Conservation (phyloP, 2,797 vertebrate genomes). For the Gadopsis bispinosus region DNA sequence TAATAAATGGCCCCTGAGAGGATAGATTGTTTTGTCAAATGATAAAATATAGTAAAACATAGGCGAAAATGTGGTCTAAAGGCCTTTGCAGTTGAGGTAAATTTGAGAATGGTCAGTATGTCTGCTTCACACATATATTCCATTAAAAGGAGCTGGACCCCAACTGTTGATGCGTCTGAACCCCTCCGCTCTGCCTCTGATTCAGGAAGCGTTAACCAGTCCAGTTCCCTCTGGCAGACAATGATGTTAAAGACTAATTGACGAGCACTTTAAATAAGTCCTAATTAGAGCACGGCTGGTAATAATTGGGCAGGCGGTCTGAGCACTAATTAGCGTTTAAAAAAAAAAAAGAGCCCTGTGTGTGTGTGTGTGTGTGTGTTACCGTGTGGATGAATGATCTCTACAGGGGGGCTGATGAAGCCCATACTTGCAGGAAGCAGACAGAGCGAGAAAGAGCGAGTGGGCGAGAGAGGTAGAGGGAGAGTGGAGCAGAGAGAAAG, state of each 20-base stretch:
- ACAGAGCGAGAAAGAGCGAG: conserved; percentile 36
- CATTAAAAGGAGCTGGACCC: conserved; percentile 8
- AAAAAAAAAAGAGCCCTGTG: conserved; percentile 25
- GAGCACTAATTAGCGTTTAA: conserved; percentile 89
- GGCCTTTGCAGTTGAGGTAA: background rate
- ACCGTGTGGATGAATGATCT: conserved; percentile 84
- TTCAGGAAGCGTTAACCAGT: conserved; percentile 64
- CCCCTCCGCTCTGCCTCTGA: conserved; percentile 32
- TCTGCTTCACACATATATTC: background rate
- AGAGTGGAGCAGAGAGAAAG: conserved; percentile 74
- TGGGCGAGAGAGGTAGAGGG: conserved; percentile 32
- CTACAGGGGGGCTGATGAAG: conserved; percentile 87
- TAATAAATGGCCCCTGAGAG: background rate
- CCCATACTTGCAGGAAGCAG: conserved; percentile 84
- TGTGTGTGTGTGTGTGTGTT: conserved; percentile 54
- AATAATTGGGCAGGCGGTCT: conserved; percentile 88
- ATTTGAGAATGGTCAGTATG: background rate
- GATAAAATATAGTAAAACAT: background rate
- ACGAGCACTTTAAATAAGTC: conserved; percentile 90
- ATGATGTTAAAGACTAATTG: conserved; percentile 90
- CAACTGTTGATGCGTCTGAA: conserved; percentile 25
- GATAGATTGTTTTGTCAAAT: background rate
- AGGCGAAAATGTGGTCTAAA: background rate
- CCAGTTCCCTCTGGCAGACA: conserved; percentile 68
- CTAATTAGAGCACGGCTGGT: conserved; percentile 91